Percentiles rank a stretch among this genome's conserved stretches.
phyloP scores from a whole-genome alignment of 2,797 vertebrate species.

The Halcyon badia region DNA sequence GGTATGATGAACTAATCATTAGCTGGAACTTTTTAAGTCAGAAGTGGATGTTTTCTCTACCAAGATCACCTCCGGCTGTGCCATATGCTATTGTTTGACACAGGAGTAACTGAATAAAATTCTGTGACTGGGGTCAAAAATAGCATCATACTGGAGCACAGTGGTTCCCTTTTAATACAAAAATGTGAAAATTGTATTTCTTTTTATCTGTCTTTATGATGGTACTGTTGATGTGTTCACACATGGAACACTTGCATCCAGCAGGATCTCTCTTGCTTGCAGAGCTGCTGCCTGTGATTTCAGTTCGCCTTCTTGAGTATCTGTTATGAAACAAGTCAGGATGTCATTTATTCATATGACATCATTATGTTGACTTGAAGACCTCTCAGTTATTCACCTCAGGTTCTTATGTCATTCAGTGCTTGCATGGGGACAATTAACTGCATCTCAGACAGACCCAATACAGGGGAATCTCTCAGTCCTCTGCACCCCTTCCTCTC shows the following conservation, averaged over 20 bases:
- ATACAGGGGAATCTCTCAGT: neutral
- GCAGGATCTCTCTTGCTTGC: neutral
- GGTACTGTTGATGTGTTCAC: neutral
- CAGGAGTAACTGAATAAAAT: neutral
- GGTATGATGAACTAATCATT: neutral
- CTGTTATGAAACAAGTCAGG: neutral
- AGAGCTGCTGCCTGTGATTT: neutral
- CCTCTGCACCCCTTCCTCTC: neutral
- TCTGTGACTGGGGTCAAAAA: neutral
- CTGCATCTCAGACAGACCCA: neutral
- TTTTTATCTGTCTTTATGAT: neutral
- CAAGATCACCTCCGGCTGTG: neutral
- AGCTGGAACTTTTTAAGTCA: neutral
- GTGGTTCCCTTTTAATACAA: fast-evolving
- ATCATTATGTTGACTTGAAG: neutral
- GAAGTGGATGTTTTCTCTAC: neutral
- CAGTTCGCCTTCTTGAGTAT: neutral
- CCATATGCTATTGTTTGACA: neutral
- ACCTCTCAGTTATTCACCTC: neutral
- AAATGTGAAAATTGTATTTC: neutral
- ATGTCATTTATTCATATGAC: neutral
- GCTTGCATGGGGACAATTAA: neutral
- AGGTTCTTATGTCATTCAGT: neutral
- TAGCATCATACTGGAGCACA: neutral
- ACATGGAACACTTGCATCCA: fast-evolving